phyloP scores from a whole-genome alignment of 2,888 invertebrate species.

The Pocota personata region DNA sequence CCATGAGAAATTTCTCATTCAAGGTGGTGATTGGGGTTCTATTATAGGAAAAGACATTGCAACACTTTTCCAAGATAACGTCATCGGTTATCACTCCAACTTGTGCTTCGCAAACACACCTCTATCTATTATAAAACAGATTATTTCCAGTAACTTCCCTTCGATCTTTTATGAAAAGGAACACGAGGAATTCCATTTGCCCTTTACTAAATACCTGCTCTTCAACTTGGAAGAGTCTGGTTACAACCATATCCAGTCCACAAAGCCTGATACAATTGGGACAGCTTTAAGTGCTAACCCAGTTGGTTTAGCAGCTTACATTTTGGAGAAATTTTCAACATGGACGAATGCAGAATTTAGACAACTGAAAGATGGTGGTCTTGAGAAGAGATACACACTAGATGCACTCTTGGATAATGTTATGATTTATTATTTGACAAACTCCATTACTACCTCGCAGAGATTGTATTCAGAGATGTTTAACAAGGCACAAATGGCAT shows the following conservation, averaged over 20 bases:
- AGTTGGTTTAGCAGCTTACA: slow-evolving; percentile 93
- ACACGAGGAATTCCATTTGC: slow-evolving; percentile 83
- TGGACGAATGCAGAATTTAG: slow-evolving; percentile 86
- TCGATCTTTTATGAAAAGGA: slow-evolving; percentile 84
- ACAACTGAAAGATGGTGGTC: slow-evolving; percentile 86
- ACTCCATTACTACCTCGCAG: slow-evolving; percentile 88
- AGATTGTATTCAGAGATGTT: slow-evolving; percentile 88
- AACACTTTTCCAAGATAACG: slow-evolving; percentile 85
- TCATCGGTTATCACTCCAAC: slow-evolving; percentile 86
- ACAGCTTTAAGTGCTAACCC: slow-evolving; percentile 84
- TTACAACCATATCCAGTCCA: slow-evolving; percentile 91
- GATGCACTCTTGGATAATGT: slow-evolving; percentile 87
- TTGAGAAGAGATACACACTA: slow-evolving; percentile 84
- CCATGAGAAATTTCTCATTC: slow-evolving; percentile 86
- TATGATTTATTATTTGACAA: slow-evolving; percentile 91
- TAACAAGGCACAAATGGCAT: slow-evolving; percentile 74
- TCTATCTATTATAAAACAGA: slow-evolving; percentile 80
- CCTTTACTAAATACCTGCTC: too few species aligned
- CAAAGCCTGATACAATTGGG: slow-evolving; percentile 94
- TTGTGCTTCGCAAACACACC: slow-evolving; percentile 83
- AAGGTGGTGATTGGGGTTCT: slow-evolving; percentile 94
- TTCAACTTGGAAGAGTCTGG: slow-evolving; percentile 85
- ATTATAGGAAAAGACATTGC: slow-evolving; percentile 86
- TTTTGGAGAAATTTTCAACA: slow-evolving; percentile 92
- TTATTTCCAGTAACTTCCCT: too few species aligned